Evolutionary conservation across 2,113 vertebrate genomes (phyloP), one percentile per base, ranked within the genome.

Genomic region (Phalacrocorax pelagicus): DNA sequence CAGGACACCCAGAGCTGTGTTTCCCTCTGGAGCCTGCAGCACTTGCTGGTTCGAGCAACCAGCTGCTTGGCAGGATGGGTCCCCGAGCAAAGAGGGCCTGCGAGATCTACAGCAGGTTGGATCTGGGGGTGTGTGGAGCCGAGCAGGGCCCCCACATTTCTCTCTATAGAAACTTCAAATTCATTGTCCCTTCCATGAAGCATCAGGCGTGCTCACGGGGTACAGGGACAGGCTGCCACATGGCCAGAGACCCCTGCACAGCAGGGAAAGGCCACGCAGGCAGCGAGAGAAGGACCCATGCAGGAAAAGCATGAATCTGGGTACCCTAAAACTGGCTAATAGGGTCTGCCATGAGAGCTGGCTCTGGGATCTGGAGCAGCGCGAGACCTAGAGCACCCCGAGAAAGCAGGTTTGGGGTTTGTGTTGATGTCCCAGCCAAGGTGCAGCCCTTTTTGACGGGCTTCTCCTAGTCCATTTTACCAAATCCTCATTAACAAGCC

Each of bases 211-310:
- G 11, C 54, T 44, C 5, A 6, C 15, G 7, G 44, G 38, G 26
- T 16, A 44, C 32, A 36, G 36, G 49, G 23, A 84, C 62, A 58
- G 42, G 54, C 27, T 84, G 44, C 34, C 0, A 0, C 2, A 2
- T n/a, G 52, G 58, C 61, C n/a, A 66, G 47, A 71, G 82, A 73
- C 5, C 12, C 32, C 16, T 6, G 5, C 23, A 11, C 10, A 8
- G 44, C 13, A 17, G 10, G 51, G 51, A 62, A 74, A n/a, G 17
- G 58, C 22, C 55, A 44, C 2, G 0, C 6, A 51, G 23, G 36
- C 15, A 55, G 71, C 30, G 30, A 29, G 30, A 30, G 57, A 52
- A 62, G 70, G 38, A 42, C 16, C 4, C 1, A 2, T 55, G 46
- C 22, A 70, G 51, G 46, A 92, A 61, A 90, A 87, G 23, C 36